Percentiles rank a stretch among this genome's conserved stretches.
These are phyloP conservation scores for Dipus sagitta DNA, from an alignment of 2,797 vertebrate genomes.

Conservation along the genomic window DNA sequence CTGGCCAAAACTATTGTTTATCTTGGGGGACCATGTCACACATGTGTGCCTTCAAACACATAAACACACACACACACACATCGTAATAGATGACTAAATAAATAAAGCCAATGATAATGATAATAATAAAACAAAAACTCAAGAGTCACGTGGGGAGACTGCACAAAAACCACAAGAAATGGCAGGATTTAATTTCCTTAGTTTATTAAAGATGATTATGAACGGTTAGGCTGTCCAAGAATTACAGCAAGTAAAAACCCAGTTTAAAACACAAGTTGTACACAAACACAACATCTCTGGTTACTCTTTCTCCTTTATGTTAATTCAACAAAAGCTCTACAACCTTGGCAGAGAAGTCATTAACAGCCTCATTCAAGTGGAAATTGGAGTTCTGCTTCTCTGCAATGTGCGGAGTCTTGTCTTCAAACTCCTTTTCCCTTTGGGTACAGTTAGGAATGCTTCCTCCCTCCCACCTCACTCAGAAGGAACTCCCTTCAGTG, in stretches of 20 bases:
- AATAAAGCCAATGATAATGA: too few relatives aligned
- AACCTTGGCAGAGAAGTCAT: conserved; percentile 38
- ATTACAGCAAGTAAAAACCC: conserved; percentile 16
- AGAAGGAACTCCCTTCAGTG: conserved; percentile 71
- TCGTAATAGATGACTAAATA: too few relatives aligned
- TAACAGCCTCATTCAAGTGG: conserved; percentile 72
- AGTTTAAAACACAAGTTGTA: background rate
- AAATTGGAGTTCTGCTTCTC: conserved; percentile 67
- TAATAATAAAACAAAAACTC: background rate
- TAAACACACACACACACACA: too few relatives aligned
- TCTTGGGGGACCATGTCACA: too few relatives aligned
- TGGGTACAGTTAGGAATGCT: conserved; percentile 40
- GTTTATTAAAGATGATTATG: conserved; percentile 87
- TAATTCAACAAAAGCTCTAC: conserved; percentile 35
- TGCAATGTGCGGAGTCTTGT: background rate
- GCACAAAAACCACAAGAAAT: background rate
- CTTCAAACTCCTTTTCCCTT: conserved; percentile 23
- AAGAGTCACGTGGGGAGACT: background rate
- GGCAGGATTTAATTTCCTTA: conserved; percentile 70
- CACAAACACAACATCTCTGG: conserved; percentile 1
- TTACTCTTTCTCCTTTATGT: conserved; percentile 63
- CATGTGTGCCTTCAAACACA: too few relatives aligned
- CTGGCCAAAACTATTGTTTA: too few relatives aligned
- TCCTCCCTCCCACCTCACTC: background rate
- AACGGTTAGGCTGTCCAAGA: conserved; percentile 52